These are phyloP conservation scores for Drosophila aff. DNA, from an alignment of 1,140 invertebrate species.

Conservation along the genomic window DNA sequence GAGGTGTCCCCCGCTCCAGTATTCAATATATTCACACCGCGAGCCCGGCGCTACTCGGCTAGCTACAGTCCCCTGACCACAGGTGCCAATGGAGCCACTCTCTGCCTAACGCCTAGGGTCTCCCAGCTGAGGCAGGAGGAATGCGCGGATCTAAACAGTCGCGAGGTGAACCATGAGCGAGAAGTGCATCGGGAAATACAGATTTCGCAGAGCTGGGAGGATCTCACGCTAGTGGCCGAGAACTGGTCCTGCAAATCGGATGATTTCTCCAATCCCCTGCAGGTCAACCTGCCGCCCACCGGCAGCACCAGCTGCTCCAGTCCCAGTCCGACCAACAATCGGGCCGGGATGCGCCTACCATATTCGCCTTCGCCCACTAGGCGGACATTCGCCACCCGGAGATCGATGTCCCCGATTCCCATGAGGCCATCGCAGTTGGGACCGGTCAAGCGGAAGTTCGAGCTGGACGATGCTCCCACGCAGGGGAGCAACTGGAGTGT, in stretches of 20 bases:
- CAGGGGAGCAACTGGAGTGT: slow-evolving; percentile 78
- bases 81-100: slow-evolving; percentile 83
- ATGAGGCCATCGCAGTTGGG: slow-evolving; percentile 91
- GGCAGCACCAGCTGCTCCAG: slow-evolving; percentile 71
- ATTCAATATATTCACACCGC: slow-evolving; percentile 88
- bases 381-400: slow-evolving; percentile 91
- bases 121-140: slow-evolving; percentile 95
- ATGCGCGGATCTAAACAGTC: slow-evolving; percentile 92
- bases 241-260: slow-evolving; percentile 86
- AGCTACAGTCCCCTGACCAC: slow-evolving; percentile 89
- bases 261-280: slow-evolving; percentile 86
- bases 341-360: slow-evolving; percentile 85
- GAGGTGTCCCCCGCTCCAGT: slow-evolving; percentile 84
- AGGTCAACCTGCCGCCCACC: slow-evolving; percentile 69
- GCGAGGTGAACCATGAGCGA: slow-evolving; percentile 95
- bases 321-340: slow-evolving; percentile 80
- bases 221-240: slow-evolving; percentile 91
- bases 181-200: slow-evolving; percentile 95
- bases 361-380: slow-evolving; percentile 93
- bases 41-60: slow-evolving; percentile 92
- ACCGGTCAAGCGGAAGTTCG: slow-evolving; percentile 92
- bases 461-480: slow-evolving; percentile 87
- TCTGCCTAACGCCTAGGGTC: slow-evolving; percentile 92
- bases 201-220: slow-evolving; percentile 96
- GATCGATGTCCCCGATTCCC: slow-evolving; percentile 93